phyloP scores from a whole-genome alignment of 2,113 vertebrate species.

The Melanerpes aurifrons region DNA sequence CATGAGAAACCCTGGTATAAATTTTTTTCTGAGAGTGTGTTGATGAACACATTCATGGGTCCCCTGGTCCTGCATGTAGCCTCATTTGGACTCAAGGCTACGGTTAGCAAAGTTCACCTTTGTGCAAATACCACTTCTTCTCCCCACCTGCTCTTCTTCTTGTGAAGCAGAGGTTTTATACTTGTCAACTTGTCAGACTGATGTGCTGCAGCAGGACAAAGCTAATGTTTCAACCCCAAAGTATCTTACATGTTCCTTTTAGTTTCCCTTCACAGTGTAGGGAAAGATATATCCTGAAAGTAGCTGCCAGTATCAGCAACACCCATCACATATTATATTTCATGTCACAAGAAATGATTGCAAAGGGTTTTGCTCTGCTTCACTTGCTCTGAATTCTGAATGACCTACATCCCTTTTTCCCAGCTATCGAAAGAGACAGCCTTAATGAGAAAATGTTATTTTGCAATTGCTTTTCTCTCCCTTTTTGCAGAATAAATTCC shows the following conservation, averaged over 20 bases:
- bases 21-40: not conserved
- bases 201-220: not conserved
- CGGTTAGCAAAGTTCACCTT: not conserved
- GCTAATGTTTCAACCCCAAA: not conserved
- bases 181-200: not conserved
- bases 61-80: not conserved
- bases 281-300: not conserved
- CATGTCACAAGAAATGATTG: not conserved
- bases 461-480: not conserved
- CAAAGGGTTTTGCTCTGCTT: not conserved
- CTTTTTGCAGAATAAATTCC: conserved; percentile 1
- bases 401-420: not conserved
- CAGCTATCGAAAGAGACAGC: not conserved
- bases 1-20: not conserved
- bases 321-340: conserved; percentile 5
- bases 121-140: not conserved
- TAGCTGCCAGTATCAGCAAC: not conserved
- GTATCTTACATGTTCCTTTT: not conserved
- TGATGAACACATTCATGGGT: not conserved
- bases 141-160: not conserved
- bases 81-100: not conserved
- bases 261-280: not conserved
- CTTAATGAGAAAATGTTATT: conserved; percentile 11
- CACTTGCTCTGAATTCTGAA: conserved; percentile 28
- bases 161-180: not conserved